Conservation (phyloP, 2,113 vertebrate genomes). For the Psittacara wagleri region DNA sequence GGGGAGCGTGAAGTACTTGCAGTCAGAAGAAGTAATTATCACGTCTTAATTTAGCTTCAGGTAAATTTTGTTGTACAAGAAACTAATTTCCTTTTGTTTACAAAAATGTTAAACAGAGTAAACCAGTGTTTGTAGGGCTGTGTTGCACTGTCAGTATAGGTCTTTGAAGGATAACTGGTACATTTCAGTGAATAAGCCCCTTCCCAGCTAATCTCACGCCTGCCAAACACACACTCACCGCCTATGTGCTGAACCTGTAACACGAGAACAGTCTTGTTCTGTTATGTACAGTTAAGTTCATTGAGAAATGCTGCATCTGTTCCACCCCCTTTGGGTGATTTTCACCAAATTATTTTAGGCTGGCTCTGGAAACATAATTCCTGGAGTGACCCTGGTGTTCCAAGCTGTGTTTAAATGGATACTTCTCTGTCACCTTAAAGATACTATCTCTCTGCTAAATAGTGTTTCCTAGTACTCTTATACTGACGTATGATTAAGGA, state of each 20-base stretch:
- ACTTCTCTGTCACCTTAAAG: neutral
- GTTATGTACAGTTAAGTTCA: neutral
- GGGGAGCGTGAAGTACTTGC: neutral
- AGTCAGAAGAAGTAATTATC: neutral
- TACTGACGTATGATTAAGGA: neutral
- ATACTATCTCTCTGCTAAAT: neutral
- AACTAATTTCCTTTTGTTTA: neutral
- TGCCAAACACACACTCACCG: neutral
- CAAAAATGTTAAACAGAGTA: neutral
- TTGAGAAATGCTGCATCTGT: neutral
- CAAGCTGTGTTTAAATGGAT: neutral
- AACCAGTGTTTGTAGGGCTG: neutral
- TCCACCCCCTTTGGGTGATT: neutral
- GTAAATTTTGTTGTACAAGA: neutral
- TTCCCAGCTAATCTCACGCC: neutral
- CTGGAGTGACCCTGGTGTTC: neutral
- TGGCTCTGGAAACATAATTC: neutral
- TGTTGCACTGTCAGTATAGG: neutral
- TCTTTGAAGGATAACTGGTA: neutral
- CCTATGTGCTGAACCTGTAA: neutral
- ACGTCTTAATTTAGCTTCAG: neutral
- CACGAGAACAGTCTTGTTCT: neutral
- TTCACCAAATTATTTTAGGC: neutral
- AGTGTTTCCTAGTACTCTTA: neutral
- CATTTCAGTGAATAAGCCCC: neutral